phyloP scores from a whole-genome alignment of 1,140 invertebrate genomes.

The Brachionus sp. region DNA sequence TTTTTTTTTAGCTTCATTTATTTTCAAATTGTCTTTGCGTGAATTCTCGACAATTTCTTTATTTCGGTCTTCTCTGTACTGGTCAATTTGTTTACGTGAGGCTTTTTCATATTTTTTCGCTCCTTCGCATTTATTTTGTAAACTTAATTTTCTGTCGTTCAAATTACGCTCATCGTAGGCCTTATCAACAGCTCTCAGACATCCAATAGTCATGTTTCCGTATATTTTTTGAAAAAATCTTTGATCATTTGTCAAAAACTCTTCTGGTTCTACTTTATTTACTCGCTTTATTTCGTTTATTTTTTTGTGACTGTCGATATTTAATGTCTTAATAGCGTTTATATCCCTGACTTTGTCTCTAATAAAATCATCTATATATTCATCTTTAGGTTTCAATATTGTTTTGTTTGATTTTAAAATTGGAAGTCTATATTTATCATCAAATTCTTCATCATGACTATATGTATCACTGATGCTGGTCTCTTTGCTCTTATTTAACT shows the following conservation, averaged over 20 bases:
- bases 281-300: not conserved
- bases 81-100: constrained; percentile 52
- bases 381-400: not conserved
- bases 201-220: constrained; percentile 56
- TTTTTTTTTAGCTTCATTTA: constrained; percentile 50
- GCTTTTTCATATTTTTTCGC: constrained; percentile 52
- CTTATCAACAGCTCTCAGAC: constrained; percentile 56
- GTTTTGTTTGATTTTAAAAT: constrained; percentile 11
- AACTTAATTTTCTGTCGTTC: constrained; percentile 48
- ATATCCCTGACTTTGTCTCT: constrained; percentile 8
- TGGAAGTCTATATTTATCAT: not conserved
- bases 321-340: not conserved
- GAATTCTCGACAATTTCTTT: constrained; percentile 50
- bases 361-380: constrained; percentile 12
- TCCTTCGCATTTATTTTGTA: constrained; percentile 45
- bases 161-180: constrained; percentile 56
- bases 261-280: constrained; percentile 40
- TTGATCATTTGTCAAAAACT: constrained; percentile 51
- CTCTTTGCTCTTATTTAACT: not conserved
- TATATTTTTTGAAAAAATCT: constrained; percentile 53
- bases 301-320: not conserved
- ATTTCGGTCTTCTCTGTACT: constrained; percentile 53
- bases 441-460: not conserved
- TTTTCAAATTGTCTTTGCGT: constrained; percentile 50
- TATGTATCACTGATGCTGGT: not conserved